Base-by-base conservation (phyloP, 2,113 vertebrate species). In the Hydrolagus affinis region DNA sequence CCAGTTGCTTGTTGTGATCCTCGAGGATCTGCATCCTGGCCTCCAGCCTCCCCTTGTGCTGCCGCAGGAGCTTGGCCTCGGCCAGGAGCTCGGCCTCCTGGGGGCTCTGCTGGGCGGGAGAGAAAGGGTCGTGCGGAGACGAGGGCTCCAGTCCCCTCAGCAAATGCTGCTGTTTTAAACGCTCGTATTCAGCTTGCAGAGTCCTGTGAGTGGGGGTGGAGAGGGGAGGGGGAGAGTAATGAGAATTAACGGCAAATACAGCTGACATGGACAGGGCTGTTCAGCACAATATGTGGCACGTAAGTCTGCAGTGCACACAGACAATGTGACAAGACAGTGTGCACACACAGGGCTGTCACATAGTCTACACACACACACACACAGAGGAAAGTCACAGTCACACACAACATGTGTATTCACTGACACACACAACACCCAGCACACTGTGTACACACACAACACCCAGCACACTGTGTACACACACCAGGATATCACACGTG, bases 21-120 rank as follows among this genome's bases (percentile, higher is more conserved):
- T 99, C 98, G 88, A 99, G 86, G 87, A 98, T 97, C 89, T 97
- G 96, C 97, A 99, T 99, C 89, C 97, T 95, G 0, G 95, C 96
- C 90, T 99, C 98, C 86, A 99, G 92, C 0, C 96, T 95, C 9
- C 98, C 96, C 89, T 99, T 99, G 91, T 99, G 97, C 86, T 99
- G 96, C 86, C 97, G 92, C 10, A 99, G 94, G 62, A 98, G 95
- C 86, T 97, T 98, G 1, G 94, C 94, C 88, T 95, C 94, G 6
- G 94, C 94, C 86, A 95, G 93, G 17, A 95, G 94, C 86, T 95
- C 94, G 0, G 97, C 96, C 88, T 99, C 97, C 11, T 66, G 85
- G 44, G 19, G 71, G n/a, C 14, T 60, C 70, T 71, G 72, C 17
- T 85, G 85, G 25, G 21, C 19, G 11, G 85, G 8, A 60, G 56